phyloP scores from a whole-genome alignment of 2,888 invertebrate genomes.

The Ophion slaviceki region DNA sequence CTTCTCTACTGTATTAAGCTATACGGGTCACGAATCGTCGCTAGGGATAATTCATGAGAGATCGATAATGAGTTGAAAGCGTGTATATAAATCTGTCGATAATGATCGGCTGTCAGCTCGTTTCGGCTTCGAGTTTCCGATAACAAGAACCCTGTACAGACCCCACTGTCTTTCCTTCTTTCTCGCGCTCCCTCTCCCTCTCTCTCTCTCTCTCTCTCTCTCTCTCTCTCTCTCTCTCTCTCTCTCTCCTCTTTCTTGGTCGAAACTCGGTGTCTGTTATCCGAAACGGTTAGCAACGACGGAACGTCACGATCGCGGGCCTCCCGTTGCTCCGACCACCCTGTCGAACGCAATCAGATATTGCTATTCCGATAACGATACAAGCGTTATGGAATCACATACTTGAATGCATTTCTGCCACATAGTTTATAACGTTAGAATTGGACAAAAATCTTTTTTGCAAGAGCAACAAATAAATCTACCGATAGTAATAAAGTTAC shows the following conservation, averaged over 20 bases:
- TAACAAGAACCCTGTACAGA: conserved; percentile 35
- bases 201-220: neutral
- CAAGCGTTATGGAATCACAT: neutral
- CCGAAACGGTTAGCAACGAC: conserved; percentile 66
- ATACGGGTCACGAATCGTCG: neutral
- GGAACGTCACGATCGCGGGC: conserved; percentile 50
- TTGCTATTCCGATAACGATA: conserved; percentile 46
- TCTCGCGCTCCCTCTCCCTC: neutral
- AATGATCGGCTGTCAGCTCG: conserved; percentile 38
- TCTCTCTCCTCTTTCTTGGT: neutral
- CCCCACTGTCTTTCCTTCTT: neutral
- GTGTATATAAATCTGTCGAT: conserved; percentile 25
- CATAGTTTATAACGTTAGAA: neutral
- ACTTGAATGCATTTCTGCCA: neutral
- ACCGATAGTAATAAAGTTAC: neutral
- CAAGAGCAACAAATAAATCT: neutral
- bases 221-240: neutral
- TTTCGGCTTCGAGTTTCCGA: conserved; percentile 41
- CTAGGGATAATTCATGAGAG: neutral
- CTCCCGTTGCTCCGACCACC: conserved; percentile 61
- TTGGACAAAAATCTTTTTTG: neutral
- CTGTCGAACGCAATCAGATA: conserved; percentile 52
- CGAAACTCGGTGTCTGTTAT: conserved; percentile 69
- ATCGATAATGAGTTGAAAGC: neutral
- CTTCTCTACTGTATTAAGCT: neutral